Evolutionary conservation across 2,888 invertebrate genomes (phyloP).

Genomic region (Campopleginae sp.): DNA sequence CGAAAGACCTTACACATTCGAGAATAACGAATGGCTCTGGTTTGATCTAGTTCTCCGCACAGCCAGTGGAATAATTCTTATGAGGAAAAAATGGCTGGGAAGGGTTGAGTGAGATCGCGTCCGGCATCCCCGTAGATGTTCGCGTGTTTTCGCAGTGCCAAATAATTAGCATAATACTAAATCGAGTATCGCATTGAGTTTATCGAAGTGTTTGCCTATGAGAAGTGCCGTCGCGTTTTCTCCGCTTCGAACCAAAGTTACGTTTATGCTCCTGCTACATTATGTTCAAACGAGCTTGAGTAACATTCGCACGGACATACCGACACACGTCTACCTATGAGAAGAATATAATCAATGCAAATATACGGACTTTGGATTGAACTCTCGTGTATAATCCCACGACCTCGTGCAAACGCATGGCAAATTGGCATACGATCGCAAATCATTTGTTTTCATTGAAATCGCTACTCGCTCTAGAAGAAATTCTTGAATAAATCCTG

Average conservation of each 20-base stretch:
- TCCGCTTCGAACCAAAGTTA: slow-evolving; percentile 35
- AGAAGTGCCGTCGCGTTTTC: slow-evolving; percentile 12
- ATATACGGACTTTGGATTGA: slow-evolving; percentile 39
- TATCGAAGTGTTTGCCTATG: slow-evolving; percentile 54
- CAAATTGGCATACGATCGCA: slow-evolving; percentile 33
- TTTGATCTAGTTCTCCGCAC: slow-evolving; percentile 25
- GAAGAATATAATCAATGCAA: slow-evolving; percentile 27
- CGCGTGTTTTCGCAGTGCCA: slow-evolving; percentile 57
- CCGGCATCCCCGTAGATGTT: slow-evolving; percentile 47
- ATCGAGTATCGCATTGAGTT: slow-evolving; percentile 67
- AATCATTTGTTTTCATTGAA: slow-evolving; percentile 52
- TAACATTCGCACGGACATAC: background rate
- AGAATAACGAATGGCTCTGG: background rate
- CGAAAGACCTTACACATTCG: background rate
- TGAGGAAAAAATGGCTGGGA: slow-evolving; percentile 3
- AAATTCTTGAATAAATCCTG: background rate
- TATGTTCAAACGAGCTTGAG: slow-evolving; percentile 38
- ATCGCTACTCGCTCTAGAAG: slow-evolving; percentile 16
- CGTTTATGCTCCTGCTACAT: slow-evolving; percentile 33
- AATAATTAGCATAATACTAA: slow-evolving; percentile 68
- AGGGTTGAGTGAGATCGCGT: slow-evolving; percentile 53
- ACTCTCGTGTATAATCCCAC: slow-evolving; percentile 61
- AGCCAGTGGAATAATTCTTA: slow-evolving; percentile 1
- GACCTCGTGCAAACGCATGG: slow-evolving; percentile 52
- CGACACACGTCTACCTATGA: background rate